Percentiles rank a stretch among this genome's conserved stretches.
These are phyloP conservation scores for Pemphigus obesinymphae DNA, from an alignment of 1,140 invertebrate genomes.

Conservation along the genomic window DNA sequence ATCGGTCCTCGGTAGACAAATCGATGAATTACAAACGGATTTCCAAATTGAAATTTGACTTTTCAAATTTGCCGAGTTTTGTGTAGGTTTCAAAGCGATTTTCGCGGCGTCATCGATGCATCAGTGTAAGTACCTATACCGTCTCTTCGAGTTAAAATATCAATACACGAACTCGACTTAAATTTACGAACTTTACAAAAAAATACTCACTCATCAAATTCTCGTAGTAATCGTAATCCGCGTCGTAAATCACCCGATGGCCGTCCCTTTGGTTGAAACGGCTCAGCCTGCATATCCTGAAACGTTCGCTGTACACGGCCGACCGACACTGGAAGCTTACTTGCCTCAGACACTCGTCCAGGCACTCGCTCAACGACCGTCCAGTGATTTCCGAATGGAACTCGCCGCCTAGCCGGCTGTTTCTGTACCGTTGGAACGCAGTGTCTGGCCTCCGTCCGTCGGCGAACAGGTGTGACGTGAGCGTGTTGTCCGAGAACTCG, in stretches of 20 bases:
- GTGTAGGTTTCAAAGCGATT: too few species aligned
- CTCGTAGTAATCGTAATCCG: conserved; percentile 86
- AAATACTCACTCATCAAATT: conserved; percentile 48
- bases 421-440: conserved; percentile 80
- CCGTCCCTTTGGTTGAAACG: conserved; percentile 81
- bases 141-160: too few species aligned
- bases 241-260: conserved; percentile 81
- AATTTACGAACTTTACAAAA: too few species aligned
- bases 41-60: too few species aligned
- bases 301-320: conserved; percentile 79
- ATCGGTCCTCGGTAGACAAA: too few species aligned
- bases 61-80: too few species aligned
- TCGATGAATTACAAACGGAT: too few species aligned
- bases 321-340: conserved; percentile 82
- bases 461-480: conserved; percentile 72
- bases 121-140: too few species aligned
- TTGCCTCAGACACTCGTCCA: conserved; percentile 81
- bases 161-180: too few species aligned
- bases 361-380: conserved; percentile 76
- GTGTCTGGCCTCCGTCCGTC: conserved; percentile 76
- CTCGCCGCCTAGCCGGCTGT: conserved; percentile 71
- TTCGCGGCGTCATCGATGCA: too few species aligned
- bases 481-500: conserved; percentile 77
- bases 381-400: conserved; percentile 85
- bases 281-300: conserved; percentile 75